Conservation (phyloP, 23 tunicate species). For the Corella eumyota region DNA sequence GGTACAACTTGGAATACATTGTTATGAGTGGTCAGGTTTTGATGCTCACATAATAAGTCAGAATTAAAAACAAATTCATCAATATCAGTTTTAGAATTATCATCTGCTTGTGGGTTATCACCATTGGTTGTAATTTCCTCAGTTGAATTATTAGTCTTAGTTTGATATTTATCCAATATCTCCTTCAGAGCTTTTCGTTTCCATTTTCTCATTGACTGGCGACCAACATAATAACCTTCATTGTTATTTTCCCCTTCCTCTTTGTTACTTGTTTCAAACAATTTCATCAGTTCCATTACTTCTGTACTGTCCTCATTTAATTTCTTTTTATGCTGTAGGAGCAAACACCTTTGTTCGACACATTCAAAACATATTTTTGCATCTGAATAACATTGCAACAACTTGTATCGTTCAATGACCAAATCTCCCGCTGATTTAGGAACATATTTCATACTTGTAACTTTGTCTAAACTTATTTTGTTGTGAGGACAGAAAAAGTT, state of each 20-base stretch:
- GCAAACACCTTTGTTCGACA: constrained; percentile 43
- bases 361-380: constrained; percentile 36
- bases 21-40: constrained; percentile 14
- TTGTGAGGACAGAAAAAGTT: constrained; percentile 47
- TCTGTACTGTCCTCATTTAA: constrained; percentile 15
- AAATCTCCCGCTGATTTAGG: constrained; percentile 42
- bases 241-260: background rate
- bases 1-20: constrained; percentile 28
- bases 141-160: background rate
- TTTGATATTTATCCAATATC: constrained; percentile 5
- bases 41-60: constrained; percentile 52
- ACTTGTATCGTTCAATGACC: constrained; percentile 2
- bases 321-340: constrained; percentile 18
- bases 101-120: constrained; percentile 2
- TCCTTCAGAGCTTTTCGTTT: constrained; percentile 24
- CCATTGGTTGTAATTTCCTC: background rate
- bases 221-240: constrained; percentile 40
- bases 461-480: constrained; percentile 29
- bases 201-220: constrained; percentile 58
- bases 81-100: background rate
- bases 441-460: constrained; percentile 31
- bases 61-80: constrained; percentile 48
- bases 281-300: constrained; percentile 22
- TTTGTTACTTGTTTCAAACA: background rate
- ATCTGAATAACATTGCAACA: background rate